Conservation (phyloP, 1,140 invertebrate genomes). For the Diorhabda sublineata region DNA sequence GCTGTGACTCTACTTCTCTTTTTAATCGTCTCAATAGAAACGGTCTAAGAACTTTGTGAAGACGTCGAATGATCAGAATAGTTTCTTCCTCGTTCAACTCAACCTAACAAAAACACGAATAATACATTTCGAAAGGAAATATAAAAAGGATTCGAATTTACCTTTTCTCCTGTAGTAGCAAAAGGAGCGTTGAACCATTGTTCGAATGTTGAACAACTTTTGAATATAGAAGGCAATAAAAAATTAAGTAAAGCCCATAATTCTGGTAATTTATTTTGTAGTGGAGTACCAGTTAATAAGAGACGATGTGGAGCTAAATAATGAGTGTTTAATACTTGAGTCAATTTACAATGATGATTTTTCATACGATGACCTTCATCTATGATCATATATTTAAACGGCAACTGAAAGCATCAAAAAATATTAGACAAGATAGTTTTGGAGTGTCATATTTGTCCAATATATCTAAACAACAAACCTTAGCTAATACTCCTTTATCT, state of each 20-base stretch:
- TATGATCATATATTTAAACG: conserved; percentile 96
- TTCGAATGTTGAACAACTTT: conserved; percentile 29
- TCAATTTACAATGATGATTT: conserved; percentile 98
- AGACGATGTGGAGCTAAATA: conserved; percentile 51
- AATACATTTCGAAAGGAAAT: no score
- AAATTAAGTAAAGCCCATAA: conserved; percentile 73
- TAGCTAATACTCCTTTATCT: conserved; percentile 64
- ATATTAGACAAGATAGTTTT: no score
- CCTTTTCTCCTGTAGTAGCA: conserved; percentile 60
- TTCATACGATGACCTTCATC: conserved; percentile 99
- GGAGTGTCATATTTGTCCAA: no score
- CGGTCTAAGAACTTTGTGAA: conserved; percentile 63
- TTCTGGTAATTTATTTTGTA: conserved; percentile 73
- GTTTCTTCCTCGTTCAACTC: conserved; percentile 58
- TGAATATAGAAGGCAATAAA: conserved; percentile 66
- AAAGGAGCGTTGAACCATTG: conserved; percentile 48
- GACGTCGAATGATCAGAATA: conserved; percentile 52
- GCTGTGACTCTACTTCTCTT: conserved; percentile 91
- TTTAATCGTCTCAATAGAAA: conserved; percentile 66
- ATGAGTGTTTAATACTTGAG: conserved; percentile 71
- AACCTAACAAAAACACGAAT: conserved; percentile 38
- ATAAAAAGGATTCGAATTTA: conserved; percentile 25
- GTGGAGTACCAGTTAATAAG: conserved; percentile 72
- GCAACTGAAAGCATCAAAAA: not conserved
- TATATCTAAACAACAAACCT: conserved; percentile 2